Evolutionary conservation across 2,797 vertebrate genomes (phyloP).

Genomic region (Numenius phaeopus): DNA sequence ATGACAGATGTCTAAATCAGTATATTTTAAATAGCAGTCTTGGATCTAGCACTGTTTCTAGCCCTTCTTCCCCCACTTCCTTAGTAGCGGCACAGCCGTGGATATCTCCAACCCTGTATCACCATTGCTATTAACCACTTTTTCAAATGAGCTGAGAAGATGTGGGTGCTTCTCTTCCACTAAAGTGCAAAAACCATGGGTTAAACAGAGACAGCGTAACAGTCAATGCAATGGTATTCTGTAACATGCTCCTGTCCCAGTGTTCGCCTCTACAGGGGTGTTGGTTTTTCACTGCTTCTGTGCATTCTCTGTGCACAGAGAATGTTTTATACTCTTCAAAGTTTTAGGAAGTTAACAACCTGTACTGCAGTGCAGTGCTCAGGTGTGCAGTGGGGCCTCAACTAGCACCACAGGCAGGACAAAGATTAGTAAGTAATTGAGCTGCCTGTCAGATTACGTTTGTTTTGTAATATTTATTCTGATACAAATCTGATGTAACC

Average conservation of each 20-base stretch:
- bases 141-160: not conserved
- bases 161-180: not conserved
- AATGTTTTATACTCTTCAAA: accelerated
- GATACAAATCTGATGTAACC: not conserved
- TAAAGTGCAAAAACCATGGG: not conserved
- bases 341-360: not conserved
- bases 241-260: not conserved
- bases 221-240: not conserved
- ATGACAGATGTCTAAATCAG: not conserved
- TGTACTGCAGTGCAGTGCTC: too few relatives aligned
- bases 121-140: not conserved
- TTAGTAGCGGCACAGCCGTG: not conserved
- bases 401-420: not conserved
- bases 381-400: not conserved
- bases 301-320: not conserved
- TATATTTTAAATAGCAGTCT: not conserved
- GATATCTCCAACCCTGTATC: not conserved
- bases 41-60: not conserved
- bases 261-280: accelerated
- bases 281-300: not conserved
- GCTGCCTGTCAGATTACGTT: not conserved
- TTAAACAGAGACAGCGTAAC: not conserved
- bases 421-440: not conserved
- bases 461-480: not conserved
- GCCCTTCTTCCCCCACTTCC: not conserved